Conservation (phyloP, 2,888 invertebrate species). For the Stenurella melanura region DNA sequence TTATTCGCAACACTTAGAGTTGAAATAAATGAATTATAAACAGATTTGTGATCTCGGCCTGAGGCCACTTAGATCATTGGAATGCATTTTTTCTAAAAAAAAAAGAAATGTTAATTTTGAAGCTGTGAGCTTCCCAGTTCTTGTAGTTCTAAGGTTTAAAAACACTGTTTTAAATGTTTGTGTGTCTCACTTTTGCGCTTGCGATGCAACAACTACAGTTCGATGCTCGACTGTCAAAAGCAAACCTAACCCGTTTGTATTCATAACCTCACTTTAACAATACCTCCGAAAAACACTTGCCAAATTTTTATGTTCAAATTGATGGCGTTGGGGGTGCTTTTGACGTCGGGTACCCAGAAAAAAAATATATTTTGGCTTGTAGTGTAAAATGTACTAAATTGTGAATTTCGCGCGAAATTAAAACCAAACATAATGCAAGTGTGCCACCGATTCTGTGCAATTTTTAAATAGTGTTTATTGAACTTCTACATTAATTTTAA, state of each 20-base stretch:
- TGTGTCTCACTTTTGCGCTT: constrained; percentile 73
- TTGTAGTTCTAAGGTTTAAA: constrained; percentile 69
- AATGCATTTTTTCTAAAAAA: constrained; percentile 63
- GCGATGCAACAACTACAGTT: constrained; percentile 65
- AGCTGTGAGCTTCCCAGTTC: constrained; percentile 63
- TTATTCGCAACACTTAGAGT: constrained; percentile 73
- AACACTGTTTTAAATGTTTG: constrained; percentile 74
- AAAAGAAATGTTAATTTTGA: constrained; percentile 60
- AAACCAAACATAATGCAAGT: constrained; percentile 63
- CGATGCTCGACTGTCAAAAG: constrained; percentile 50
- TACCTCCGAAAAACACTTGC: constrained; percentile 57
- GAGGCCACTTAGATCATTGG: constrained; percentile 56
- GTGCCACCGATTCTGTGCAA: constrained; percentile 71
- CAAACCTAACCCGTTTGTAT: constrained; percentile 49
- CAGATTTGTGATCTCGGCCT: constrained; percentile 62
- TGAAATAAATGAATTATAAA: constrained; percentile 65
- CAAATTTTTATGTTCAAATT: constrained; percentile 56
- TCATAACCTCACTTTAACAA: constrained; percentile 53
- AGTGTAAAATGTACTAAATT: constrained; percentile 56
- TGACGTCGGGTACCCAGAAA: constrained; percentile 50
- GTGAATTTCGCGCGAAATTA: constrained; percentile 50
- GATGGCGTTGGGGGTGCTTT: constrained; percentile 48
- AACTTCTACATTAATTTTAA: constrained; percentile 60
- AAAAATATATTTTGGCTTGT: constrained; percentile 59
- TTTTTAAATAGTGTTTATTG: constrained; percentile 66